These are phyloP conservation scores for Cinara cedri DNA, from an alignment of 2,888 invertebrate species.

Conservation along the genomic window DNA sequence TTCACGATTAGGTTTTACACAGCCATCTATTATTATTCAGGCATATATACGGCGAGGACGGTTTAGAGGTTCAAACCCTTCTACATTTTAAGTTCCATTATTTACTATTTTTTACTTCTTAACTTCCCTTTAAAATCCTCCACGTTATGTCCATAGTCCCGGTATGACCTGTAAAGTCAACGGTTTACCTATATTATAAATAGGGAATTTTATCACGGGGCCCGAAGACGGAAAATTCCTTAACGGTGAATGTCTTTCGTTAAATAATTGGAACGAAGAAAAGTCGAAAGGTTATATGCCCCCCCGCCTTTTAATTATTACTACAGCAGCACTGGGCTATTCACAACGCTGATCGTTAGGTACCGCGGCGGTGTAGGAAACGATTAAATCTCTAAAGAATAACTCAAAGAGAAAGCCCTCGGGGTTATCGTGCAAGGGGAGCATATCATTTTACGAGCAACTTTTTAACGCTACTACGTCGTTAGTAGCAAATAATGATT, in stretches of 20 bases:
- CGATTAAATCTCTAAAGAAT: slow-evolving; percentile 33
- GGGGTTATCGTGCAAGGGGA: not conserved
- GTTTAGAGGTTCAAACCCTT: too few species aligned
- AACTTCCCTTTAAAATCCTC: too few species aligned
- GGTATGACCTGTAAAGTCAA: too few species aligned
- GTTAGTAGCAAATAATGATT: slow-evolving; percentile 50
- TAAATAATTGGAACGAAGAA: not conserved
- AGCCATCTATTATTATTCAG: too few species aligned
- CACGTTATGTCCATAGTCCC: too few species aligned
- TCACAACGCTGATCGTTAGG: slow-evolving; percentile 1
- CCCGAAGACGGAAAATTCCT: not conserved
- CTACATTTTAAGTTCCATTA: too few species aligned
- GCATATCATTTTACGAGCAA: not conserved
- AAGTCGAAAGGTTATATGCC: slow-evolving; percentile 17
- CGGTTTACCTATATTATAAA: too few species aligned
- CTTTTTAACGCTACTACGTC: slow-evolving; percentile 31
- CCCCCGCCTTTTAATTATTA: slow-evolving; percentile 7
- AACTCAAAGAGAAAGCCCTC: slow-evolving; percentile 25
- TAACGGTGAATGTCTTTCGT: not conserved
- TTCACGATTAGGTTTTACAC: too few species aligned
- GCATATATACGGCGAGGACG: too few species aligned
- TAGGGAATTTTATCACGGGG: too few species aligned
- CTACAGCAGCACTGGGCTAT: not conserved
- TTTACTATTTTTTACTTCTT: too few species aligned
- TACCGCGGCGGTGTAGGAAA: not conserved